phyloP scores from a whole-genome alignment of 1,140 invertebrate species.

The Batillaria attramentaria region DNA sequence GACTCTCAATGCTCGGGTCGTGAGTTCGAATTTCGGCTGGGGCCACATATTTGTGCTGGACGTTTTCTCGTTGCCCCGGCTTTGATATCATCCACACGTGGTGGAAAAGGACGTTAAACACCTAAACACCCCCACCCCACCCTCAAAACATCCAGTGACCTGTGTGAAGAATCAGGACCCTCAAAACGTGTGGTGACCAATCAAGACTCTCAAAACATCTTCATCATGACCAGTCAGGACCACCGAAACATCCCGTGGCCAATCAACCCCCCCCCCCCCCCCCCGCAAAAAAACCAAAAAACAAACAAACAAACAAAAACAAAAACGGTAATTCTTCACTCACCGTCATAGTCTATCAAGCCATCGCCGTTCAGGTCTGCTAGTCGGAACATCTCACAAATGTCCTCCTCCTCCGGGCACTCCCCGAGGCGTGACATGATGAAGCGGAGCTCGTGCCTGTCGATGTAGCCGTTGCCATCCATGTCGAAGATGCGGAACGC shows the following conservation, averaged over 20 bases:
- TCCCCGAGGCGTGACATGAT: constrained; percentile 65
- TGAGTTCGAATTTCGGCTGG: too few species aligned
- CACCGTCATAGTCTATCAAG: constrained; percentile 66
- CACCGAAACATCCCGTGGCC: background rate
- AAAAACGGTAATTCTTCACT: background rate
- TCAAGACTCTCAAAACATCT: background rate
- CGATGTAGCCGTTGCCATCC: constrained; percentile 69
- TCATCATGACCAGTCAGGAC: background rate
- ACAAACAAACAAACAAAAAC: background rate
- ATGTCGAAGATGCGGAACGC: constrained; percentile 66
- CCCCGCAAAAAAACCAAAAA: background rate
- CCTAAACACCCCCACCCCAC: too few species aligned
- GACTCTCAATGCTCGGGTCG: too few species aligned
- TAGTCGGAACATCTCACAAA: constrained; percentile 65
- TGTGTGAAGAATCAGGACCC: too few species aligned
- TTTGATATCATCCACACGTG: too few species aligned
- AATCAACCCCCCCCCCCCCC: background rate
- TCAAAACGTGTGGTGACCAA: background rate
- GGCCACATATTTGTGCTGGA: too few species aligned
- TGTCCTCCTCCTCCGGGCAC: constrained; percentile 63
- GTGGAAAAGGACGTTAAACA: too few species aligned
- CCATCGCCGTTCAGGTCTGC: constrained; percentile 68
- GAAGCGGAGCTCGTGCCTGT: constrained; percentile 65
- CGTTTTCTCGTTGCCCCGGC: too few species aligned
- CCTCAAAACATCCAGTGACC: constrained; percentile 4